Conservation (phyloP, 2,113 vertebrate genomes). For the Pongo abelii region DNA sequence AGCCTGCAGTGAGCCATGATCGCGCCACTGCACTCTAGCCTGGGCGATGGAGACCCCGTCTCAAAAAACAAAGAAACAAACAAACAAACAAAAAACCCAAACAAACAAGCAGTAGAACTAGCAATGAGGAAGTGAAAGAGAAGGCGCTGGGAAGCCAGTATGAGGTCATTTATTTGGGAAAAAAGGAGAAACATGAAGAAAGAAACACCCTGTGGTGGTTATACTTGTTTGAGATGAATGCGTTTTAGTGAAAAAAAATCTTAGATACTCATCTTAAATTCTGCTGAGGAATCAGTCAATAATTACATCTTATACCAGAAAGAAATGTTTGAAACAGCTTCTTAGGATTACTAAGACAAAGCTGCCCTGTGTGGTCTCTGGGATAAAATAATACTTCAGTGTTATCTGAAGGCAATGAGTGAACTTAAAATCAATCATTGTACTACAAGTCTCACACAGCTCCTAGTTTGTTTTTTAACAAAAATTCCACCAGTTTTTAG, state of each 20-base stretch:
- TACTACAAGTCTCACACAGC: slow-evolving; percentile 30
- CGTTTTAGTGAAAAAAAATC: neutral
- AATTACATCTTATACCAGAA: neutral
- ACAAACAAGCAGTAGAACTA: neutral
- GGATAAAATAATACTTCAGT: slow-evolving; percentile 5
- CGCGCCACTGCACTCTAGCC: no score
- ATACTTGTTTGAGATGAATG: neutral
- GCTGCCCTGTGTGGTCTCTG: neutral
- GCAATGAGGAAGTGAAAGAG: neutral
- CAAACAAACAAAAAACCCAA: no score
- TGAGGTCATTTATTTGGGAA: neutral
- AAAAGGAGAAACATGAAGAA: neutral
- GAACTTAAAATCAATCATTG: neutral
- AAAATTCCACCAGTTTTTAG: neutral
- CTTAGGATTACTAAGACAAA: slow-evolving; percentile 34
- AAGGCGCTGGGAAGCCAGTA: neutral
- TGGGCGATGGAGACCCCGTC: no score
- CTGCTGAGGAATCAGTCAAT: neutral
- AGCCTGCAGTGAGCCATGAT: no score
- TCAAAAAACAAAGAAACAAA: no score
- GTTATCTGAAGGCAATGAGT: slow-evolving; percentile 27
- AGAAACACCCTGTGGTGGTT: neutral
- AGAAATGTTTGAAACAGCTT: neutral
- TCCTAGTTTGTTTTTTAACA: neutral
- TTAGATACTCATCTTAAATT: neutral